Percentiles rank a stretch among this genome's conserved stretches.
Evolutionary conservation across 2,888 invertebrate species (phyloP).

Genomic region (Eubasilissa splendida): DNA sequence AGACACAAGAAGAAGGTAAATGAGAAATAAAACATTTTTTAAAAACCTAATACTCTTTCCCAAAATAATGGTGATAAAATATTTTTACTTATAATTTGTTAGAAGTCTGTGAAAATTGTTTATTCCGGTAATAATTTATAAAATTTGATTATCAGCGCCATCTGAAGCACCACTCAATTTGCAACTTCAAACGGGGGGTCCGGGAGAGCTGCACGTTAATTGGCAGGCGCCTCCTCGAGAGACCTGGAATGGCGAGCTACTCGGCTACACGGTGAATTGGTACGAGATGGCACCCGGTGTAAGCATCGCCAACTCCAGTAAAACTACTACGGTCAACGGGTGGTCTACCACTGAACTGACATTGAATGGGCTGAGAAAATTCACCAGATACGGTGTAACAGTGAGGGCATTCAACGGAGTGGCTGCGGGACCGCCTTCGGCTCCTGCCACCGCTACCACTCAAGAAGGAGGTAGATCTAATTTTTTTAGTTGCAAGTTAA

Average conservation of each 20-base stretch:
- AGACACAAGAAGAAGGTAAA: slow-evolving; percentile 88
- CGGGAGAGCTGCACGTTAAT: slow-evolving; percentile 80
- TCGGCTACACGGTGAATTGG: slow-evolving; percentile 83
- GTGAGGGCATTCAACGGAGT: slow-evolving; percentile 87
- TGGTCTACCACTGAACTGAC: slow-evolving; percentile 79
- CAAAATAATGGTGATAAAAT: too few species aligned
- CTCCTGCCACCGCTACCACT: slow-evolving; percentile 79
- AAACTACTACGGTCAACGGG: slow-evolving; percentile 78
- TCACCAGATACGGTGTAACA: slow-evolving; percentile 84
- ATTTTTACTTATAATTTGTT: too few species aligned
- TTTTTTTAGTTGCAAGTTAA: too few species aligned
- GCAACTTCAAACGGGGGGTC: slow-evolving; percentile 77
- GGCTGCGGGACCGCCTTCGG: slow-evolving; percentile 84
- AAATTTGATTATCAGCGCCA: slow-evolving; percentile 69
- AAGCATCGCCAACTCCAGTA: slow-evolving; percentile 61
- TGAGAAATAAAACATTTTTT: too few species aligned
- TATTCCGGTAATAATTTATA: not conserved
- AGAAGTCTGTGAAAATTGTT: too few species aligned
- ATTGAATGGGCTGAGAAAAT: slow-evolving; percentile 80
- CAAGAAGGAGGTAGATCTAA: slow-evolving; percentile 77
- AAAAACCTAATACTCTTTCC: too few species aligned
- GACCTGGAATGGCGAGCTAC: slow-evolving; percentile 82
- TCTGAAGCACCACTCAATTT: slow-evolving; percentile 81
- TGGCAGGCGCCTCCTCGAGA: slow-evolving; percentile 84
- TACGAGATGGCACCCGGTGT: slow-evolving; percentile 74